Conservation (phyloP, 2,113 vertebrate genomes). For the Muntiacus reevesi region DNA sequence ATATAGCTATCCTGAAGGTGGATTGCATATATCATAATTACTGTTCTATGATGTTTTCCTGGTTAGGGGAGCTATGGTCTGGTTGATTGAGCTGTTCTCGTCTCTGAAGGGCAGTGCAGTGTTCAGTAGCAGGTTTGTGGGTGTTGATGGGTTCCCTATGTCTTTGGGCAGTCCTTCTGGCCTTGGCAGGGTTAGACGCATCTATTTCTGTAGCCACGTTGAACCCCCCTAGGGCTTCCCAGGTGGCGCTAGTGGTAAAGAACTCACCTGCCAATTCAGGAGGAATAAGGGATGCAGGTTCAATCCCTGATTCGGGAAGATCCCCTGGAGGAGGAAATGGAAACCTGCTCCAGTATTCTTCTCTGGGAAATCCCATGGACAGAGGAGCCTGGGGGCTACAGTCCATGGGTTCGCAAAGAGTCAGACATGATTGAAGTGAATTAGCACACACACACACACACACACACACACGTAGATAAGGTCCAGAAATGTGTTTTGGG, state of each 20-base stretch:
- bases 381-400: not conserved
- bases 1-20: not conserved
- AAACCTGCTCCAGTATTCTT: not conserved
- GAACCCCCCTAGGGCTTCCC: not conserved
- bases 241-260: not conserved
- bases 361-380: not conserved
- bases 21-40: not conserved
- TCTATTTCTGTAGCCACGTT: not conserved
- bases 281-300: not conserved
- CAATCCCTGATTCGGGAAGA: not conserved
- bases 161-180: not conserved
- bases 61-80: not conserved
- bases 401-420: not conserved
- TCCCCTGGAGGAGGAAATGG: not conserved
- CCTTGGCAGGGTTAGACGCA: not conserved
- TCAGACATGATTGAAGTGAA: not conserved
- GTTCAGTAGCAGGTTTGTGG: not conserved
- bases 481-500: not conserved
- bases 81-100: not conserved
- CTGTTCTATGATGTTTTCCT: not conserved
- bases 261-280: not conserved
- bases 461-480: not conserved
- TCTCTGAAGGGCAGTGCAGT: not conserved
- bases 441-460: fast-evolving
- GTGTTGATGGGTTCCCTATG: not conserved